phyloP scores from a whole-genome alignment of 2,113 vertebrate genomes.

The Polyodon spathula region DNA sequence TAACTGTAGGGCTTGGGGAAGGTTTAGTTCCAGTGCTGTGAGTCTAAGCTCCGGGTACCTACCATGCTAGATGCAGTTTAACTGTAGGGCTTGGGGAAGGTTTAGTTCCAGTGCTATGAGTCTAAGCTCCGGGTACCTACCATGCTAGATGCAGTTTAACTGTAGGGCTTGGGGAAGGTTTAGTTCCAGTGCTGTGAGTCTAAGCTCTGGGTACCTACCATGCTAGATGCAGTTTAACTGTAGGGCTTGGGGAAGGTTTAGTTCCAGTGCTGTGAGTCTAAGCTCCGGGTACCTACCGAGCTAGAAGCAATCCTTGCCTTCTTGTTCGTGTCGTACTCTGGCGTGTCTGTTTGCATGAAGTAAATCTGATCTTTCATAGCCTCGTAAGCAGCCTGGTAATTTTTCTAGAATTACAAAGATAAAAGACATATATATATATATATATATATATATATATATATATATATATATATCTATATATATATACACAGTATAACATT shows the following conservation, averaged over 20 bases:
- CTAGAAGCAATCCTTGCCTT: slow-evolving; percentile 57
- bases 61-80: slow-evolving; percentile 69
- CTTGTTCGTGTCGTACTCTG: slow-evolving; percentile 78
- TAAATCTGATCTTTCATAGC: slow-evolving; percentile 86
- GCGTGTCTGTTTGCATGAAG: slow-evolving; percentile 95
- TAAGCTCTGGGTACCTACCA: too few species aligned
- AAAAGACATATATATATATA: slow-evolving; percentile 1
- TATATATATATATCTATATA: background rate
- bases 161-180: too few species aligned
- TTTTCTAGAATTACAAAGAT: slow-evolving; percentile 59
- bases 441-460: background rate
- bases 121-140: slow-evolving; percentile 41
- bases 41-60: slow-evolving; percentile 15
- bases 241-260: too few species aligned
- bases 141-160: too few species aligned
- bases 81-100: too few species aligned
- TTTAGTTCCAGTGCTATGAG: background rate
- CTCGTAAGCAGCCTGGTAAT: slow-evolving; percentile 81
- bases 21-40: background rate
- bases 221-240: too few species aligned
- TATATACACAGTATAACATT: background rate
- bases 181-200: too few species aligned
- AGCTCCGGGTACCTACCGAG: too few species aligned
- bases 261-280: too few species aligned
- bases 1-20: too few species aligned